Base-by-base conservation (phyloP, 2,113 vertebrate genomes). In the Terrapene triunguis region DNA sequence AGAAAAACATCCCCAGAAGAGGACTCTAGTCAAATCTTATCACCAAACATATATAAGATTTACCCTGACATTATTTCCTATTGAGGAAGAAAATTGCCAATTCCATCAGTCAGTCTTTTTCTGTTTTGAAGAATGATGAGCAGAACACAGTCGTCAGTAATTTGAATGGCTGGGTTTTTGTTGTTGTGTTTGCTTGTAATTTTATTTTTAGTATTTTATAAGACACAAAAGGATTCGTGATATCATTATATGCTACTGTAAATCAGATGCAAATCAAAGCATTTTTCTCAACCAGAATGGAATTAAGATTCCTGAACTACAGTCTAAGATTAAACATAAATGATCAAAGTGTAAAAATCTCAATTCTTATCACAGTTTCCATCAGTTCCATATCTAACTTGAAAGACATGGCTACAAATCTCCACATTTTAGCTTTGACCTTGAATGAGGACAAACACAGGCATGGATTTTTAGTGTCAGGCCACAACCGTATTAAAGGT, bases 1-100 rank as follows among this genome's bases (percentile, higher is more conserved):
- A 98, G 92, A 95, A 96, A 96, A 96, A 89, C 90, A 82, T 93
- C 93, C 90, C 91, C 78, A 80, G 55, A 48, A 42, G 93, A 87
- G 92, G 72, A 82, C 72, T 92, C 87, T 82, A 69, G 92, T 93
- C 21, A 74, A 51, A 74, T 80, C 32, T 81, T 93, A 94, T 93
- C 92, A 88, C 10, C 19, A 54, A 59, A 96, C 84, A 82, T 74
- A 83, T 82, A 14, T 16, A 92, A n/a, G 21, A 54, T 90, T 21
- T 79, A 32, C n/a, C 17, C 25, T 82, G 42, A 87, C 93, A 84
- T 35, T 95, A 78, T 90, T 94, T 95, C 85, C 92, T 82, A 47
- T 53, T 86, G 55, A 89, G 96, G 85, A 93, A 85, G 44, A 72
- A 88, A 94, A 89, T 72, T 82, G 44, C 29, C 92, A 87, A 94